Evolutionary conservation across 2,888 invertebrate species (phyloP).

Genomic region (Chymomyza procnemis): DNA sequence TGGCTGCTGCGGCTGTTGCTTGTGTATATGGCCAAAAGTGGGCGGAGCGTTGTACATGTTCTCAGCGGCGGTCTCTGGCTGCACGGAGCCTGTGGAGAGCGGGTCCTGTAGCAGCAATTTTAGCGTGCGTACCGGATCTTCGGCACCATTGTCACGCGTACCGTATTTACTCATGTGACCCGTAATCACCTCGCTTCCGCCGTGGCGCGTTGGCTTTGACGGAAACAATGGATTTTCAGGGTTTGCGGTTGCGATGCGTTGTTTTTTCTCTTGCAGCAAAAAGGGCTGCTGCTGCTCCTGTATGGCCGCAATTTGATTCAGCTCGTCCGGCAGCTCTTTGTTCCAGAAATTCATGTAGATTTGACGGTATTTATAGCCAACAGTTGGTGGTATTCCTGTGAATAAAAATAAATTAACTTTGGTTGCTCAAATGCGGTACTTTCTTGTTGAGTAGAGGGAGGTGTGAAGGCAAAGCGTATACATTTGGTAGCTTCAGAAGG

Average conservation of each 20-base stretch:
- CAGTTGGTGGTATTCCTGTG: constrained; percentile 85
- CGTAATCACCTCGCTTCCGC: constrained; percentile 72
- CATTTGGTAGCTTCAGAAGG: neutral
- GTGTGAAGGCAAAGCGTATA: too few relatives aligned
- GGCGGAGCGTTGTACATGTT: constrained; percentile 78
- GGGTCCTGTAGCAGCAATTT: constrained; percentile 76
- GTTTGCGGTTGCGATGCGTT: neutral
- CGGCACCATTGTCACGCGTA: constrained; percentile 73
- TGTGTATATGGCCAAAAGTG: constrained; percentile 71
- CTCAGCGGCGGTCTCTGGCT: constrained; percentile 63
- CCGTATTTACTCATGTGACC: constrained; percentile 78
- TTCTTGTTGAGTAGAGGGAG: too few relatives aligned
- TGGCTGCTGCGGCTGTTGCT: constrained; percentile 23
- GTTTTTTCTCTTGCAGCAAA: constrained; percentile 32
- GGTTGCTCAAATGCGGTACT: neutral
- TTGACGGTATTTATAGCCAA: constrained; percentile 87
- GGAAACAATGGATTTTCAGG: neutral
- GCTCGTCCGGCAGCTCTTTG: constrained; percentile 86
- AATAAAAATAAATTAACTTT: neutral
- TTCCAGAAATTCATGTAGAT: constrained; percentile 92
- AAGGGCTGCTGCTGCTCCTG: constrained; percentile 73
- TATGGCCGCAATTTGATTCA: constrained; percentile 79
- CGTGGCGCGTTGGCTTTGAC: constrained; percentile 10
- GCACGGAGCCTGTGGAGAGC: constrained; percentile 36
- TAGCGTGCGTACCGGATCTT: constrained; percentile 76